phyloP scores from a whole-genome alignment of 2,797 vertebrate species.

The Masticophis lateralis region DNA sequence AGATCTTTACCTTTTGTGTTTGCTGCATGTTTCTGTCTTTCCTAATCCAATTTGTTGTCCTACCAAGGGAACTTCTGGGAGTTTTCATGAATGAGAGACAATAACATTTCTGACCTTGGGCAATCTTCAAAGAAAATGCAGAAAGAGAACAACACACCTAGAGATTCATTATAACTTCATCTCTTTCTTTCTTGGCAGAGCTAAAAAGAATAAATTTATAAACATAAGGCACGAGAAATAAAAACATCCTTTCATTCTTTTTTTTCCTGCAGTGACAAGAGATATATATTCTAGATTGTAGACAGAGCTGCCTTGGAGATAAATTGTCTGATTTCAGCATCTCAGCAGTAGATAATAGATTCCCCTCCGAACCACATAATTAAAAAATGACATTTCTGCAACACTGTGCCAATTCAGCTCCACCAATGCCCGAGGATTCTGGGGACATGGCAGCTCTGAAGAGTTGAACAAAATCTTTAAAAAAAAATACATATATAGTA shows the following conservation, averaged over 20 bases:
- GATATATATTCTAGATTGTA: slow-evolving; percentile 66
- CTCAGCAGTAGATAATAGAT: slow-evolving; percentile 72
- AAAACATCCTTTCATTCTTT: slow-evolving; percentile 63
- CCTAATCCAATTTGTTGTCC: background rate
- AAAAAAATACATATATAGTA: background rate
- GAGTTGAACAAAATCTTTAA: slow-evolving; percentile 46
- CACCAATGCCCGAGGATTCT: slow-evolving; percentile 50
- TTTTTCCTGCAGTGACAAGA: slow-evolving; percentile 62
- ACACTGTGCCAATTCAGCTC: slow-evolving; percentile 53
- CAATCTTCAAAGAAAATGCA: background rate
- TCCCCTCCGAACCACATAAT: slow-evolving; percentile 72
- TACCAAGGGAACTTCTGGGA: background rate
- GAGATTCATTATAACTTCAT: slow-evolving; percentile 18
- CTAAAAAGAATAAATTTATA: slow-evolving; percentile 63
- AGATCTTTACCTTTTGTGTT: background rate
- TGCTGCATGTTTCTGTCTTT: background rate
- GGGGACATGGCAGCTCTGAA: slow-evolving; percentile 35
- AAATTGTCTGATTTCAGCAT: slow-evolving; percentile 72
- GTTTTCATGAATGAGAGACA: background rate
- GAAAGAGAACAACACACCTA: background rate
- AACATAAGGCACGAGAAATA: slow-evolving; percentile 65
- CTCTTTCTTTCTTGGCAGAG: slow-evolving; percentile 27
- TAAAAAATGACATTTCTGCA: slow-evolving; percentile 73
- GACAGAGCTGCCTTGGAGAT: slow-evolving; percentile 69
- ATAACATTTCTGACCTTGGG: slow-evolving; percentile 27